These are phyloP conservation scores for Montipora foliosa DNA, from an alignment of 64 coral and sea anemone genomes.

Conservation along the genomic window DNA sequence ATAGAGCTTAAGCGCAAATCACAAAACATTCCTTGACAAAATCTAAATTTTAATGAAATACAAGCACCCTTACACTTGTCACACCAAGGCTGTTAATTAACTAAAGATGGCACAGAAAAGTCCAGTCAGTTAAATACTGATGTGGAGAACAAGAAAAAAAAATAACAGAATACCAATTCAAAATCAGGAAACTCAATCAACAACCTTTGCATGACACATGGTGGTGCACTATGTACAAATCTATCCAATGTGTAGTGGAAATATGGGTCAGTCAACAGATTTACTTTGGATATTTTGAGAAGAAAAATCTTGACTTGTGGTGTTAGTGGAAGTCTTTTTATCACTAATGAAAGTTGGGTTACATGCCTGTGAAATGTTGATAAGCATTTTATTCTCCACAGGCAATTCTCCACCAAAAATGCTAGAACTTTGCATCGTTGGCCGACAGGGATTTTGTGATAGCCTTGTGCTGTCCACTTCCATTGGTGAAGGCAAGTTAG, in stretches of 20 bases:
- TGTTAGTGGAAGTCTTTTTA: neutral
- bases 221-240: neutral
- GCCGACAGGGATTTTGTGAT: neutral
- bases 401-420: neutral
- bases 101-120: neutral
- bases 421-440: neutral
- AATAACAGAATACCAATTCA: too few species aligned
- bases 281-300: constrained; percentile 13
- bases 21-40: too few species aligned
- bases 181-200: too few species aligned
- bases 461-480: constrained; percentile 5
- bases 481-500: constrained; percentile 22
- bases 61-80: neutral
- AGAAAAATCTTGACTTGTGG: neutral
- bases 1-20: too few species aligned
- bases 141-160: too few species aligned
- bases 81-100: neutral
- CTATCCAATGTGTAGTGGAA: neutral
- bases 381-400: neutral
- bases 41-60: too few species aligned
- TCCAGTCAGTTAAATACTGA: too few species aligned
- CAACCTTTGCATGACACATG: neutral
- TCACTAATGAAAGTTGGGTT: neutral
- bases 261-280: neutral
- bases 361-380: neutral